phyloP scores from a whole-genome alignment of 2,113 vertebrate species.

The Prochilodus magdalenae region DNA sequence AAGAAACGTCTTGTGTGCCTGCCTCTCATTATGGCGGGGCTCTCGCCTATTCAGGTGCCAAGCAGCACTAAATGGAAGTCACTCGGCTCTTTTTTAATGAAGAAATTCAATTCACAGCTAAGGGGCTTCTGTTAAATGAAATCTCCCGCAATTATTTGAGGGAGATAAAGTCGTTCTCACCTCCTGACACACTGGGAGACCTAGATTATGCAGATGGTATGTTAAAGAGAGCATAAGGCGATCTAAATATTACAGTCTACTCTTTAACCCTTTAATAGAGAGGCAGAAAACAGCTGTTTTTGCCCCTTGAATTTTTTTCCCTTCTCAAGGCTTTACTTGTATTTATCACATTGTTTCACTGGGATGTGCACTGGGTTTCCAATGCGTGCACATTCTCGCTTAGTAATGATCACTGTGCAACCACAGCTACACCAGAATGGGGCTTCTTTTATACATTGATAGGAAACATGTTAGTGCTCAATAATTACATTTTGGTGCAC shows the following conservation, averaged over 20 bases:
- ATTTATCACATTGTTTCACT: too few relatives aligned
- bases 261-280: not conserved
- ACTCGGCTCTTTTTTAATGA: slow-evolving; percentile 39
- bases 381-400: too few relatives aligned
- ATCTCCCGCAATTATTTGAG: slow-evolving; percentile 43
- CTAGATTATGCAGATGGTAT: slow-evolving; percentile 3
- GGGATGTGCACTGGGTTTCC: too few relatives aligned
- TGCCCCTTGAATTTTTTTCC: too few relatives aligned
- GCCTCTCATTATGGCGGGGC: slow-evolving; percentile 38
- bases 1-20: slow-evolving; percentile 11
- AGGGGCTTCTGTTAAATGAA: slow-evolving; percentile 32
- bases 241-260: not conserved
- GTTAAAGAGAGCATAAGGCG: slow-evolving; percentile 1
- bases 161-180: slow-evolving; percentile 12
- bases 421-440: too few relatives aligned
- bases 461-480: too few relatives aligned
- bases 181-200: slow-evolving; percentile 2
- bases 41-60: slow-evolving; percentile 27
- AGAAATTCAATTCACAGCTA: slow-evolving; percentile 42
- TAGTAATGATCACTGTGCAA: too few relatives aligned
- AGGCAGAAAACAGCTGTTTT: not conserved
- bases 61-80: slow-evolving; percentile 22
- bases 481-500: too few relatives aligned
- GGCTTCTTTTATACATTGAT: too few relatives aligned
- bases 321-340: too few relatives aligned